These are phyloP conservation scores for Pelochelys cantorii DNA, from an alignment of 2,797 vertebrate genomes.

Conservation along the genomic window DNA sequence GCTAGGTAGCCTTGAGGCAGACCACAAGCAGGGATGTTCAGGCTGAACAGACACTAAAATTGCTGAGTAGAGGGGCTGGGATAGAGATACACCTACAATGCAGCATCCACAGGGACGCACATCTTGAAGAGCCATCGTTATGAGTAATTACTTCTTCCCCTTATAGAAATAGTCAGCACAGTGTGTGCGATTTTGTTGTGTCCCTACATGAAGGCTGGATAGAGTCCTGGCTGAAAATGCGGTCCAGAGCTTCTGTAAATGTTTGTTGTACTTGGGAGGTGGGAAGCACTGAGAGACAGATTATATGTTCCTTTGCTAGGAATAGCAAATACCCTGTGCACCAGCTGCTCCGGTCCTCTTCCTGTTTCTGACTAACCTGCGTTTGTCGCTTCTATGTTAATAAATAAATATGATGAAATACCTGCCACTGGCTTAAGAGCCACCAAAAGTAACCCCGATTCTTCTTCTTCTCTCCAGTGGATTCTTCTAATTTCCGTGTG, in stretches of 20 bases:
- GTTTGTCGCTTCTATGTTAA: not conserved
- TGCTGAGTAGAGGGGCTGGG: too few relatives aligned
- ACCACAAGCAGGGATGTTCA: too few relatives aligned
- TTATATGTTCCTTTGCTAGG: not conserved
- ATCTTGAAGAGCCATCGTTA: too few relatives aligned
- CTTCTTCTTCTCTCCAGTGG: constrained; percentile 81
- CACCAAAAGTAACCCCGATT: not conserved
- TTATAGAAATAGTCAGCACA: too few relatives aligned
- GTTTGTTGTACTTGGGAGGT: not conserved
- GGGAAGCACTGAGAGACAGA: not conserved
- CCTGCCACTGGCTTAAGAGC: accelerated
- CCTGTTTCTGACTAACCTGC: not conserved
- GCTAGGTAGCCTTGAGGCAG: too few relatives aligned
- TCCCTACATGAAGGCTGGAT: accelerated
- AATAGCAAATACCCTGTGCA: too few relatives aligned
- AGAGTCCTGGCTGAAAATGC: not conserved
- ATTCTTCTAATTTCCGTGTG: constrained; percentile 92
- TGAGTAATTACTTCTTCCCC: too few relatives aligned
- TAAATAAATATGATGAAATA: not conserved
- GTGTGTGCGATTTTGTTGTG: too few relatives aligned
- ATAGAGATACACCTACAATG: too few relatives aligned
- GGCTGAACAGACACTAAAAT: too few relatives aligned
- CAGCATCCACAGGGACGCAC: too few relatives aligned
- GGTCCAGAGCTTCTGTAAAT: not conserved
- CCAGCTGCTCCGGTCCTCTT: not conserved